These are phyloP conservation scores for Gobionotothen gibberifrons DNA, from an alignment of 2,797 vertebrate species.

Conservation along the genomic window DNA sequence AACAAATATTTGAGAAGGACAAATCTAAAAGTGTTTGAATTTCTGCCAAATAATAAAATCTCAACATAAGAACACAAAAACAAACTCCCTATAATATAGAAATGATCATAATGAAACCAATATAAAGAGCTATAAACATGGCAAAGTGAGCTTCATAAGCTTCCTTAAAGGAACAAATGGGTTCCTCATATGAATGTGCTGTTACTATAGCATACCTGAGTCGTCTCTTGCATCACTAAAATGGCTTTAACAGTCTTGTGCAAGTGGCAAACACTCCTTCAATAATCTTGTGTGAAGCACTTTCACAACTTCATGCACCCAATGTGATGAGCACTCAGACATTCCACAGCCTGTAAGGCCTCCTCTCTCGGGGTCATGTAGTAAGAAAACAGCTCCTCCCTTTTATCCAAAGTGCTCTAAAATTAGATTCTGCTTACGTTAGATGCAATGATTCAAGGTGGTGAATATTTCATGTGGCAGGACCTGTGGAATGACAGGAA, in stretches of 20 bases:
- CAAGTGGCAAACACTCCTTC: conserved; percentile 7
- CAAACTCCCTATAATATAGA: background rate
- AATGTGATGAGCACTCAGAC: conserved; percentile 6
- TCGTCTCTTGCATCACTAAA: conserved; percentile 27
- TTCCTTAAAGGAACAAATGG: background rate
- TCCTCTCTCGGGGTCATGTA: background rate
- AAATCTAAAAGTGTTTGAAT: background rate
- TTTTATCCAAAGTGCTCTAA: conserved; percentile 10
- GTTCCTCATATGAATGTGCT: background rate
- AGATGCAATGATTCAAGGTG: background rate
- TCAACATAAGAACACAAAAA: background rate
- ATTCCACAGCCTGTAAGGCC: background rate
- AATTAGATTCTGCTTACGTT: background rate
- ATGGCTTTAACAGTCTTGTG: conserved; percentile 27
- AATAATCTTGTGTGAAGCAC: conserved; percentile 28
- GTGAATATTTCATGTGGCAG: background rate
- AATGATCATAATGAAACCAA: background rate
- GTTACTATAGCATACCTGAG: background rate
- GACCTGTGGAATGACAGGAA: conserved; percentile 27
- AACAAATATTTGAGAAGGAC: background rate
- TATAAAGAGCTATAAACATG: background rate
- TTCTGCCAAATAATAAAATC: background rate
- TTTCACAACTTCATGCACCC: background rate
- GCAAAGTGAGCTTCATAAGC: background rate
- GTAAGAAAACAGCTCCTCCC: background rate